Base-by-base conservation (phyloP, 2,113 vertebrate species). In the Pavo muticus region DNA sequence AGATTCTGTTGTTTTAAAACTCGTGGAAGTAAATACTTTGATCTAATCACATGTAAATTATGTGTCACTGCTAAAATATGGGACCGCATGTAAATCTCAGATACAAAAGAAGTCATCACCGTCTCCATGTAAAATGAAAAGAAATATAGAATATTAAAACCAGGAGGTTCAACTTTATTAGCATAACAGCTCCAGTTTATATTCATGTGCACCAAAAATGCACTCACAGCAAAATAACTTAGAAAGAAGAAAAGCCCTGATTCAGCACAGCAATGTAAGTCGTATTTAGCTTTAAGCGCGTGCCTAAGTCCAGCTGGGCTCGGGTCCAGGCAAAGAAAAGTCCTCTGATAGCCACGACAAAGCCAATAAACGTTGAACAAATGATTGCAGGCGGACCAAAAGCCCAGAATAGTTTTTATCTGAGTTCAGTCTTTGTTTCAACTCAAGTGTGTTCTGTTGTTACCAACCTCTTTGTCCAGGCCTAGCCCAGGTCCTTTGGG, bases 11-110 rank as follows among this genome's bases (percentile, higher is more conserved):
- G 96, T 96, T 96, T 93, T 95, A 96, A 96, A 96, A 96, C 93
- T 95, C 14, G 9, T 80, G 91, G 88, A 96, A 96, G 88, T 95
- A 92, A 96, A 95, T 90, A 93, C 96, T 96, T 96, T 97, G 96
- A 96, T 97, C 96, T 97, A 95, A 96, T 96, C 90, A 91, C 96
- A 96, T 96, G 95, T 96, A 97, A 96, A 96, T 97, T 91, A 97
- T 95, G 94, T 96, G 94, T 96, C 96, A 96, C 93, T 93, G 93
- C 94, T 95, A 96, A 96, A 96, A 97, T 96, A 95, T 96, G 92
- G 96, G 93, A 76, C 95, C 87, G 91, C 90, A 94, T 96, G 95
- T 95, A 96, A 96, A 95, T 96, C 92, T 91, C 84, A 88, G 92
- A 95, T 95, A 96, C 96, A 96, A 96, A 96, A 96, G 96, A 95